Evolutionary conservation across 35 echinoderm and acorn worm genomes (phyloP).

Genomic region (Diadema setosum): DNA sequence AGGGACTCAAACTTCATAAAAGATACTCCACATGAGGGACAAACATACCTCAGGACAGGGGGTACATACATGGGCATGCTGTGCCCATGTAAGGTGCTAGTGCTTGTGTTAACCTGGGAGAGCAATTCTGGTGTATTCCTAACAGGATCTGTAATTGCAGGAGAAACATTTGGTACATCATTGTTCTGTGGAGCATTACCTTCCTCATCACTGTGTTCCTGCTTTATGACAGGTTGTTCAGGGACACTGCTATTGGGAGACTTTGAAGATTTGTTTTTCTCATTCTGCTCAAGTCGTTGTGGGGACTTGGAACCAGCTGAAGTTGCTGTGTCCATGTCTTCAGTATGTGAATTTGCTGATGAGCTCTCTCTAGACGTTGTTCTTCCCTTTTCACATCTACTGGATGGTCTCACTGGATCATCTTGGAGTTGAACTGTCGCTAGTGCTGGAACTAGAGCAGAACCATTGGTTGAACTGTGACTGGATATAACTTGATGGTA

Average conservation of each 20-base stretch:
- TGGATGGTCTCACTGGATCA: neutral
- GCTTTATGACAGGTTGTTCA: too few relatives aligned
- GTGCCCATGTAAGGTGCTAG: too few relatives aligned
- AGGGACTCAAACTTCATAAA: slow-evolving; percentile 63
- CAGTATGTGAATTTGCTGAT: neutral
- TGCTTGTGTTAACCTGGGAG: too few relatives aligned
- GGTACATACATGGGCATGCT: neutral
- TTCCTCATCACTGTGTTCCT: too few relatives aligned
- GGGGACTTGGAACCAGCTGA: neutral
- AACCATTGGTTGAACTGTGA: neutral
- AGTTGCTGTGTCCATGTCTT: neutral
- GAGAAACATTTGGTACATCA: too few relatives aligned
- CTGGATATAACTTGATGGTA: neutral
- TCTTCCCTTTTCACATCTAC: neutral
- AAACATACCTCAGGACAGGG: slow-evolving; percentile 1
- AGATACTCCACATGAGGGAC: slow-evolving; percentile 36
- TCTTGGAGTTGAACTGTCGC: neutral
- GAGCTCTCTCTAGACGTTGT: neutral
- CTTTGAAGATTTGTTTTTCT: too few relatives aligned
- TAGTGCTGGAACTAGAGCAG: neutral
- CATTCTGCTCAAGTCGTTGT: neutral
- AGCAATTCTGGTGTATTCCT: too few relatives aligned
- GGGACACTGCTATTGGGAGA: too few relatives aligned
- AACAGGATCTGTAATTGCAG: too few relatives aligned
- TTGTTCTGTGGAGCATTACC: too few relatives aligned